Base-by-base conservation (phyloP, 2,113 vertebrate species). In the Dasyurus viverrinus region DNA sequence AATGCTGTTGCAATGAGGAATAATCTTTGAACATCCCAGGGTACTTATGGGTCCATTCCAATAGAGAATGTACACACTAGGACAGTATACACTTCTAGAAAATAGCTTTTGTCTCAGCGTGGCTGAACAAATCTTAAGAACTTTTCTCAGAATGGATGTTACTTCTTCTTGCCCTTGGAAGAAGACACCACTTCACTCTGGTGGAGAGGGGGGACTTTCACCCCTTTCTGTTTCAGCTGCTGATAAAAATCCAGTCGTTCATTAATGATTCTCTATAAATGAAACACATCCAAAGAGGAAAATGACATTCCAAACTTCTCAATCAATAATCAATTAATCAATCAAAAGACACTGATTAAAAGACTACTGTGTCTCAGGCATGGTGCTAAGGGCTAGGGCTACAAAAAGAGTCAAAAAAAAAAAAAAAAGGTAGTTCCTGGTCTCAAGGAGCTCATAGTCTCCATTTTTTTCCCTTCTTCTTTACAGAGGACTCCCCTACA, bases 201-300 rank as follows among this genome's bases (percentile, higher is more conserved):
- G 84, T 90, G 10, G 47, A 97, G 92, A 0, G 92, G n/a, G 0
- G 98, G 97, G 8, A 98, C 27, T 50, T 92, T 98, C 91, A 98
- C 3, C 0, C 98, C 98, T 1, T 97, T 98, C 91, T 97, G 96
- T 53, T 94, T 98, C 96, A 98, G 93, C 92, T 98, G 54, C 0
- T 97, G 96, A 0, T 98, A 90, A 94, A 97, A 97, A 9, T 99
- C 98, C 0, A 2, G 48, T 5, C 98, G 90, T 7, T 99, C 98
- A 0, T 93, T 42, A 46, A 99, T 98, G 68, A 99, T 96, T 53
- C 91, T 98, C 98, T 99, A 90, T 16, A 96, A 96, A n/a, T 14
- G 2, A 95, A 89, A 42, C 0, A 0, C 0, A 0, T 9, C 30
- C 11, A 0, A 42, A 76, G 47, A 30, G 0, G 0, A 23, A 52